These are phyloP conservation scores for Ceratosolen solmsi DNA, from an alignment of 1,140 invertebrate species.

Conservation along the genomic window DNA sequence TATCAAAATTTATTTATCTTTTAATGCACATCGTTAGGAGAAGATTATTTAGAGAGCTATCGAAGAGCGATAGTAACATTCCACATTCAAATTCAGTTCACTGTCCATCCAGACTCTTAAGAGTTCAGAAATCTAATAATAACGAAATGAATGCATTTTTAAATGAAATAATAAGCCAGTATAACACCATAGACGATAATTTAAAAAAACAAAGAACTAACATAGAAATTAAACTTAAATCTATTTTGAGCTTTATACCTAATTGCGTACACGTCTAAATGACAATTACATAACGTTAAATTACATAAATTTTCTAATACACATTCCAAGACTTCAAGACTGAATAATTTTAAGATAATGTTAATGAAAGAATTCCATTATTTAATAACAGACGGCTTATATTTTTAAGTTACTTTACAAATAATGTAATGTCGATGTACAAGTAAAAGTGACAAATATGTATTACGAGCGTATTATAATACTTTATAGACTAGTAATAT, in stretches of 20 bases:
- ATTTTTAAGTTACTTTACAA: too few relatives aligned
- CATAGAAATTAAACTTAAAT: conserved; percentile 56
- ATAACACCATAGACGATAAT: conserved; percentile 50
- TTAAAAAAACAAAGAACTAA: conserved; percentile 48
- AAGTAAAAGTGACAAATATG: neutral
- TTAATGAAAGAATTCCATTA: too few relatives aligned
- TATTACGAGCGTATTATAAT: neutral
- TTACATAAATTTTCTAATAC: conserved; percentile 12
- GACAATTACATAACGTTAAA: neutral
- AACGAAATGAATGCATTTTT: conserved; percentile 53
- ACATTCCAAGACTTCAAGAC: conserved; percentile 26
- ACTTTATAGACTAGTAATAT: neutral
- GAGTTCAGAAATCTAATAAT: conserved; percentile 44
- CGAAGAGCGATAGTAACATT: neutral
- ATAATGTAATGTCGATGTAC: too few relatives aligned
- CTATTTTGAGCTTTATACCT: conserved; percentile 59
- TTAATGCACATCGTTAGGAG: conserved; percentile 57
- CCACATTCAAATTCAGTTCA: neutral
- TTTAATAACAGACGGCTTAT: too few relatives aligned
- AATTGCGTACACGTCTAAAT: conserved; percentile 60
- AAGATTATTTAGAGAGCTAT: conserved; percentile 30
- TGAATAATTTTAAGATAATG: conserved; percentile 37
- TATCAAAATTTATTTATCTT: conserved; percentile 59
- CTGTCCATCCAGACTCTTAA: conserved; percentile 57
- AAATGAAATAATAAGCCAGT: conserved; percentile 37